phyloP scores from a whole-genome alignment of 2,888 invertebrate species.

The Calephelis perditalis region DNA sequence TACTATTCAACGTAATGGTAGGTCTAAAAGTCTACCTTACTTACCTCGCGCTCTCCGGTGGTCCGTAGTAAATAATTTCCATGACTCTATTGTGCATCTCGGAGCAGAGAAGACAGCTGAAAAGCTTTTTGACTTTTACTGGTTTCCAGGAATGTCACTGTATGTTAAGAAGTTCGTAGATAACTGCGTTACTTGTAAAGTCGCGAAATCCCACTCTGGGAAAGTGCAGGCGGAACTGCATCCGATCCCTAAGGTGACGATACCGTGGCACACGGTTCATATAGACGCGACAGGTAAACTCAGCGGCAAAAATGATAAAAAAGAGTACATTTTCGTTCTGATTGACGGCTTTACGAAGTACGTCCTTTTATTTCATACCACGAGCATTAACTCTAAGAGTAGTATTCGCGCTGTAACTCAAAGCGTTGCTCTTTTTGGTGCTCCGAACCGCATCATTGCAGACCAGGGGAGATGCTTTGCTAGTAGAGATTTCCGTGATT shows the following conservation, averaged over 20 bases:
- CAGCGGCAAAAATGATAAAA: slow-evolving; percentile 33
- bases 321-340: slow-evolving; percentile 36
- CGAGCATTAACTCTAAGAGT: slow-evolving; percentile 29
- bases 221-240: slow-evolving; percentile 29
- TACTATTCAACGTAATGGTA: slow-evolving; percentile 21
- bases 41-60: slow-evolving; percentile 25
- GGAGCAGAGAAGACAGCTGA: slow-evolving; percentile 27
- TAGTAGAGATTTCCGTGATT: slow-evolving; percentile 26
- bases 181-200: slow-evolving; percentile 27
- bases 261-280: slow-evolving; percentile 23
- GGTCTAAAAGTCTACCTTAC: slow-evolving; percentile 16
- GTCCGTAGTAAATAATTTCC: slow-evolving; percentile 26
- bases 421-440: slow-evolving; percentile 24
- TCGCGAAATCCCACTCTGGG: slow-evolving; percentile 29
- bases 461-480: slow-evolving; percentile 31
- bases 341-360: slow-evolving; percentile 35
- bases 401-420: slow-evolving; percentile 21
- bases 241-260: slow-evolving; percentile 28
- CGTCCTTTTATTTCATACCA: slow-evolving; percentile 8
- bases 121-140: slow-evolving; percentile 19
- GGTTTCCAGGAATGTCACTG: slow-evolving; percentile 21
- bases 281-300: slow-evolving; percentile 31
- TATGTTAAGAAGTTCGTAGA: slow-evolving; percentile 20
- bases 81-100: slow-evolving; percentile 23
- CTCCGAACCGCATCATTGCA: slow-evolving; percentile 24